Conservation (phyloP, 2,113 vertebrate genomes). For the Cyprinodon variegatus region DNA sequence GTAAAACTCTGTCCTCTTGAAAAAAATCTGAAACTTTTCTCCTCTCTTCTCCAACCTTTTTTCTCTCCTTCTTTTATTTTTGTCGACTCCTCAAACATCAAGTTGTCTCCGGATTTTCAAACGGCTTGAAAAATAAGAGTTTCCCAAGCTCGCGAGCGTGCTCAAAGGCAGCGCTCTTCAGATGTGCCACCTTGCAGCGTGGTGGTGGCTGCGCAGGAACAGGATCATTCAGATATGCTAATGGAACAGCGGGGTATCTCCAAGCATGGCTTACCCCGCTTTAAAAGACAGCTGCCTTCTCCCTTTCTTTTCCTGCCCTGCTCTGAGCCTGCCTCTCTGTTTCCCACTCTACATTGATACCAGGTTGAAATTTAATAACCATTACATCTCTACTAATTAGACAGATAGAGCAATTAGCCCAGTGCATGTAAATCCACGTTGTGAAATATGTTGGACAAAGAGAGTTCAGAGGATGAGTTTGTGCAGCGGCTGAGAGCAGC, state of each 20-base stretch:
- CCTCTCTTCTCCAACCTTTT: constrained; percentile 44
- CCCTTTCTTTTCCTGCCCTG: constrained; percentile 77
- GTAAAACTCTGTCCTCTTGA: constrained; percentile 76
- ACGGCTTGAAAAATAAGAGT: constrained; percentile 77
- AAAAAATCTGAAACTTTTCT: constrained; percentile 75
- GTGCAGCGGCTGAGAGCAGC: constrained; percentile 41
- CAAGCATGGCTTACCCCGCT: constrained; percentile 80
- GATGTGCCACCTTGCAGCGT: constrained; percentile 86
- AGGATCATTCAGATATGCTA: constrained; percentile 86
- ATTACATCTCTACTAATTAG: constrained; percentile 78
- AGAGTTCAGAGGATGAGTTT: constrained; percentile 68
- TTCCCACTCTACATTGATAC: constrained; percentile 72
- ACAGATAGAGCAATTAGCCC: constrained; percentile 75
- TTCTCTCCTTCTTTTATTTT: constrained; percentile 71
- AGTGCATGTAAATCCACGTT: constrained; percentile 70
- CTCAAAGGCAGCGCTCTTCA: constrained; percentile 82
- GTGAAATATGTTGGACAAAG: constrained; percentile 64
- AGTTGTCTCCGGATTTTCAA: constrained; percentile 81
- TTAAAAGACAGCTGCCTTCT: constrained; percentile 84
- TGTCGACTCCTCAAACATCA: constrained; percentile 80
- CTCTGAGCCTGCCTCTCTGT: constrained; percentile 66
- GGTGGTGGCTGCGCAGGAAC: constrained; percentile 77
- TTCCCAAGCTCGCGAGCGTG: constrained; percentile 74
- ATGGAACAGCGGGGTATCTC: constrained; percentile 83
- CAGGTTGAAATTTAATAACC: constrained; percentile 76